phyloP scores from a whole-genome alignment of 2,888 invertebrate species.

The Anagyrus pseudococci region DNA sequence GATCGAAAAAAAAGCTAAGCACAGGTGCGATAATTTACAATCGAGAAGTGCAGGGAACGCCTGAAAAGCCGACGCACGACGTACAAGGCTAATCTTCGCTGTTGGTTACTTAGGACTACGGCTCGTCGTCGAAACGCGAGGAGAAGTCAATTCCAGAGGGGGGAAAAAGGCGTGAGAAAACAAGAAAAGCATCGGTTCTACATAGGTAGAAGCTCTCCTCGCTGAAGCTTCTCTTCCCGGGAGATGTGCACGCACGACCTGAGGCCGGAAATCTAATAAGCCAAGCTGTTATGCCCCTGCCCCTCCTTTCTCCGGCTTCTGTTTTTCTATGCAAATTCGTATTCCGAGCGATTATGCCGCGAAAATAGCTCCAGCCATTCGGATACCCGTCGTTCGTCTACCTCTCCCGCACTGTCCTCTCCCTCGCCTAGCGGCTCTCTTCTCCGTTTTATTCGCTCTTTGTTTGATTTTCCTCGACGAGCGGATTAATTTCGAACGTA shows the following conservation, averaged over 20 bases:
- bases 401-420: not conserved
- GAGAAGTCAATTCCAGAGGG: too few species aligned
- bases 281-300: slow-evolving; percentile 3
- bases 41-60: too few species aligned
- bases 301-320: slow-evolving; percentile 25
- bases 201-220: too few species aligned
- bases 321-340: slow-evolving; percentile 49
- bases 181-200: too few species aligned
- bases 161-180: too few species aligned
- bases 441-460: not conserved
- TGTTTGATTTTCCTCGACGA: not conserved
- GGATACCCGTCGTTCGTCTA: slow-evolving; percentile 14
- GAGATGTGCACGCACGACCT: not conserved
- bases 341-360: slow-evolving; percentile 47
- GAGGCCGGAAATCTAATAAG: slow-evolving; percentile 4
- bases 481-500: not conserved
- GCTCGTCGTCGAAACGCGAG: too few species aligned
- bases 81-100: too few species aligned
- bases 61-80: too few species aligned
- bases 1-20: too few species aligned
- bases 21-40: too few species aligned
- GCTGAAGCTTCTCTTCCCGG: too few species aligned
- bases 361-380: slow-evolving; percentile 40
- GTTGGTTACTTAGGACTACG: too few species aligned
- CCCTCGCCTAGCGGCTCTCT: slow-evolving; percentile 9